Conservation (phyloP, 2,888 invertebrate genomes). For the Campaea margaritaria region DNA sequence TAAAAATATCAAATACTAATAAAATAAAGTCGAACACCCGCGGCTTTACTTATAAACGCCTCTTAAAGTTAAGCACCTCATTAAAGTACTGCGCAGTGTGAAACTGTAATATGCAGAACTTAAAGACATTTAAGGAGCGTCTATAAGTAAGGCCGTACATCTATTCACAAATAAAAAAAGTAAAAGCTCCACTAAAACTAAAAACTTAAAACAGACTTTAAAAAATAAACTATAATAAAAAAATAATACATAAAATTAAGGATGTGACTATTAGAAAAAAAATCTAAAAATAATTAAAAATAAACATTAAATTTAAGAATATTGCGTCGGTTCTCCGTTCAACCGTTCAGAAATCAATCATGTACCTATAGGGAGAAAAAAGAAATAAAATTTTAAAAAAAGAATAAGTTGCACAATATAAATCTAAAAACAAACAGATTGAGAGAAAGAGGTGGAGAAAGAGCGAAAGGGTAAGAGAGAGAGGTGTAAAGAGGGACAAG, state of each 20-base stretch:
- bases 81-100: too few species aligned
- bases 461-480: too few species aligned
- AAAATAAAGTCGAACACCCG: too few species aligned
- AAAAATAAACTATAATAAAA: conserved; percentile 32
- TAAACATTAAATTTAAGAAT: conserved; percentile 44
- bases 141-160: too few species aligned
- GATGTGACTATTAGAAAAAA: conserved; percentile 74
- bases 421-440: too few species aligned
- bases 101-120: too few species aligned
- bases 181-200: conserved; percentile 20
- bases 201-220: conserved; percentile 32
- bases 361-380: conserved; percentile 69
- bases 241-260: conserved; percentile 44
- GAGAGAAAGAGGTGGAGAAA: too few species aligned
- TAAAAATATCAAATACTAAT: too few species aligned
- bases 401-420: conserved; percentile 23
- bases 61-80: too few species aligned
- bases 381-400: conserved; percentile 33
- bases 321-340: conserved; percentile 45
- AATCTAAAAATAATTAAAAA: conserved; percentile 47
- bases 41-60: too few species aligned
- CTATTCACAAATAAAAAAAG: conserved; percentile 2
- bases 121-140: too few species aligned
- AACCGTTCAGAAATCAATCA: conserved; percentile 74
- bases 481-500: too few species aligned